These are phyloP conservation scores for Ormyrus labotus DNA, from an alignment of 2,888 invertebrate species.

Conservation along the genomic window DNA sequence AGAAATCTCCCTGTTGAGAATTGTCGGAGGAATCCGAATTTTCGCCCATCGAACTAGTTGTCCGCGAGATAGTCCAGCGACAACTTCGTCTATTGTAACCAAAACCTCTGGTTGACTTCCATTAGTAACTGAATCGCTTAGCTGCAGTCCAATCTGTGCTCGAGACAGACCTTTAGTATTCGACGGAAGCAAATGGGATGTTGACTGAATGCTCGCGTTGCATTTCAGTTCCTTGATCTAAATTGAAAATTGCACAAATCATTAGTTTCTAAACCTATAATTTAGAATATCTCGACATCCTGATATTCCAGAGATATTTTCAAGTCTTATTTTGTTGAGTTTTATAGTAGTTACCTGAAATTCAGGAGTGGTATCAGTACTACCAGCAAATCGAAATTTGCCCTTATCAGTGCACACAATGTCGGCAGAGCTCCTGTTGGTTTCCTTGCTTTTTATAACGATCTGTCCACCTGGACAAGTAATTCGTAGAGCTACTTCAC, in stretches of 20 bases:
- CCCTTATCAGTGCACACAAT: constrained; percentile 9
- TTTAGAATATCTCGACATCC: neutral
- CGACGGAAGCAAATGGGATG: neutral
- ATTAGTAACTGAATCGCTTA: neutral
- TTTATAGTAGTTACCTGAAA: neutral
- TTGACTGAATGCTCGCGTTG: neutral
- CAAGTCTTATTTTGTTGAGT: neutral
- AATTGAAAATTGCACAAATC: neutral
- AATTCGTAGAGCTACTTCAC: neutral
- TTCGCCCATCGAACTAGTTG: constrained; percentile 1
- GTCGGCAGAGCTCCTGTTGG: neutral
- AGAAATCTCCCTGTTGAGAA: neutral
- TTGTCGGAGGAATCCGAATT: neutral
- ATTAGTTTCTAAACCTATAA: neutral
- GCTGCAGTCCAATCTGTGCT: neutral
- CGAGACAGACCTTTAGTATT: neutral
- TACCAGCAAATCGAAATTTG: constrained; percentile 20
- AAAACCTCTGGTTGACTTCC: neutral
- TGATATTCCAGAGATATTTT: neutral
- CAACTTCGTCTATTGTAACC: neutral
- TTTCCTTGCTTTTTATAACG: neutral
- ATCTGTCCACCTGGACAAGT: constrained; percentile 4
- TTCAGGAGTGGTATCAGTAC: neutral
- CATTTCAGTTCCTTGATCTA: constrained; percentile 21
- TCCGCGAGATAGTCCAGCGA: neutral